A percentile compares a stretch with the other conserved stretches of the same genome.
These are phyloP conservation scores for Petrophora chlorosata DNA, from an alignment of 2,888 invertebrate species.

Conservation along the genomic window DNA sequence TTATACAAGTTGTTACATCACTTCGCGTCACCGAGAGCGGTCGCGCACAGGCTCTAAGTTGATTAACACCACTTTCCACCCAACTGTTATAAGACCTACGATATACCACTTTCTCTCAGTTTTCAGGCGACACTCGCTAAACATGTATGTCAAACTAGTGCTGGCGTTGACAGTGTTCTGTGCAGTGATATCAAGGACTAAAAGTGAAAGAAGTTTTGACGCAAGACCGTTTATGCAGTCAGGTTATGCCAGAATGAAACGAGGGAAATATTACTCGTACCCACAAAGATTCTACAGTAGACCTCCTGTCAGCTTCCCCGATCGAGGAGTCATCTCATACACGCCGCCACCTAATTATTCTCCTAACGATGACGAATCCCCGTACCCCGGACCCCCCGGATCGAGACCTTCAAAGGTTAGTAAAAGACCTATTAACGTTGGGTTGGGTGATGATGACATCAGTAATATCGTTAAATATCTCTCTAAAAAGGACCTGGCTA, in stretches of 20 bases:
- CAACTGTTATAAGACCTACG: conserved; percentile 67
- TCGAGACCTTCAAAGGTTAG: conserved; percentile 61
- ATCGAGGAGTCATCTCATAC: conserved; percentile 58
- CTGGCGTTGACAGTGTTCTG: conserved; percentile 43
- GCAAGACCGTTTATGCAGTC: conserved; percentile 34
- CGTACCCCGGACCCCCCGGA: conserved; percentile 12
- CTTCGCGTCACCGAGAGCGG: conserved; percentile 17
- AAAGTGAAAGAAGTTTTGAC: conserved; percentile 49
- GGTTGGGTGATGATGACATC: conserved; percentile 66
- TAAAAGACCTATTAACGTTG: conserved; percentile 58
- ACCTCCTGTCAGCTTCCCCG: conserved; percentile 52
- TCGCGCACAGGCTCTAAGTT: conserved; percentile 62
- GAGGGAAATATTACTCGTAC: conserved; percentile 63
- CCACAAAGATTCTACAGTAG: conserved; percentile 58
- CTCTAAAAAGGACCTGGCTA: conserved; percentile 70
- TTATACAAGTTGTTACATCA: conserved; percentile 48
- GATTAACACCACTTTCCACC: conserved; percentile 74
- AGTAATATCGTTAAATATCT: conserved; percentile 67
- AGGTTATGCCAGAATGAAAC: conserved; percentile 57
- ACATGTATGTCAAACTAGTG: conserved; percentile 33
- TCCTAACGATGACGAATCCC: conserved; percentile 27
- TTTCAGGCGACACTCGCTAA: conserved; percentile 44
- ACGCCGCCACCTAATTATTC: conserved; percentile 64
- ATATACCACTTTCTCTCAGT: conserved; percentile 63
- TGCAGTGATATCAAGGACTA: conserved; percentile 44